Conservation (phyloP, 2,113 vertebrate genomes). For the Stegostoma tigrinum region DNA sequence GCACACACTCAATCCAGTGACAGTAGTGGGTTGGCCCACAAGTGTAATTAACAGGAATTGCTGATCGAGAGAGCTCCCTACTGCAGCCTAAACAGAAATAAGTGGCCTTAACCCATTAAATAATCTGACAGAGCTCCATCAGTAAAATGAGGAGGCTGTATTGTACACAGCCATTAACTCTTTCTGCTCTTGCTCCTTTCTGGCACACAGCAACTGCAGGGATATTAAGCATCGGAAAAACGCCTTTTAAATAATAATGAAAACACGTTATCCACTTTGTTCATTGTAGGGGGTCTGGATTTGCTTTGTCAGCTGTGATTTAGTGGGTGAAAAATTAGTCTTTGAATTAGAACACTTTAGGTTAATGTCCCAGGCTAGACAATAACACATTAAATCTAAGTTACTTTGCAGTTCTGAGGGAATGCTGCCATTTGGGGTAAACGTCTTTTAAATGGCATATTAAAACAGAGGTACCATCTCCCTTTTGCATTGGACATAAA, state of each 20-base stretch:
- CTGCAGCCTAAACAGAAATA: constrained; percentile 25
- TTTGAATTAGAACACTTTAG: background rate
- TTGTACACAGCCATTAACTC: background rate
- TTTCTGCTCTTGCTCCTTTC: background rate
- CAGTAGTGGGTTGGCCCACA: constrained; percentile 25
- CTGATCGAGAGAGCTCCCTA: background rate
- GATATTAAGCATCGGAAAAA: background rate
- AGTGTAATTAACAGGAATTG: constrained; percentile 34
- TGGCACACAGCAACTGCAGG: background rate
- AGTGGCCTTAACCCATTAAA: constrained; percentile 25
- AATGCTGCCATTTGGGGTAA: background rate
- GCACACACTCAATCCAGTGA: background rate
- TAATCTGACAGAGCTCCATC: background rate
- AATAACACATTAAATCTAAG: background rate
- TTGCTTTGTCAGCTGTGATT: background rate
- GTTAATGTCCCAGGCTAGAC: background rate
- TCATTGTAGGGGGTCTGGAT: background rate
- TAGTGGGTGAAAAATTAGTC: background rate
- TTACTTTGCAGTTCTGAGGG: background rate
- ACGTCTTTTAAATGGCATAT: background rate
- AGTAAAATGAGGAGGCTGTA: background rate
- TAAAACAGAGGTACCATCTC: too few relatives aligned
- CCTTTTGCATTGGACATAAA: too few relatives aligned
- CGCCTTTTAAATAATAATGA: background rate
- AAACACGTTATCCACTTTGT: background rate